phyloP scores from a whole-genome alignment of 2,797 vertebrate genomes.

The Limnodromus scolopaceus region DNA sequence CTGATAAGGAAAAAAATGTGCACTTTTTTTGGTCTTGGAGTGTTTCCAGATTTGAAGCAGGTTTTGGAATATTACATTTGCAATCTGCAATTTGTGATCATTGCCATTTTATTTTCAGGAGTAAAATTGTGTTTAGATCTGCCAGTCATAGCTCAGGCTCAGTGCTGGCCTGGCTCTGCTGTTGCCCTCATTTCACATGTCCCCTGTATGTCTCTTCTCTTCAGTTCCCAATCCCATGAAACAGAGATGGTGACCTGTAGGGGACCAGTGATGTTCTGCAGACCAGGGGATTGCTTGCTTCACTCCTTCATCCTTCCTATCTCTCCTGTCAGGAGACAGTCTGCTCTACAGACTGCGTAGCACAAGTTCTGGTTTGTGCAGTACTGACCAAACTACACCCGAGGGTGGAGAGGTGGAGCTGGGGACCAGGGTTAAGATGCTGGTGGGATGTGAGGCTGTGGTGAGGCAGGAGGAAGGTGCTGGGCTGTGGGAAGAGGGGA shows the following conservation, averaged over 20 bases:
- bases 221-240: background rate
- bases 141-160: background rate
- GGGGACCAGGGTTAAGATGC: background rate
- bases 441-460: background rate
- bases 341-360: background rate
- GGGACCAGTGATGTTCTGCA: rapidly evolving
- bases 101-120: background rate
- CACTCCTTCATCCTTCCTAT: rapidly evolving
- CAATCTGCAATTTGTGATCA: background rate
- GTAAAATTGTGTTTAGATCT: background rate
- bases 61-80: slow-evolving; percentile 13
- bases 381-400: rapidly evolving
- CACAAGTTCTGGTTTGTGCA: background rate
- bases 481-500: background rate
- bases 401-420: background rate
- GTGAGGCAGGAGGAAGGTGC: background rate
- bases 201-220: background rate
- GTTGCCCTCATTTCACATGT: background rate
- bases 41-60: background rate
- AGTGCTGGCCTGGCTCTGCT: background rate
- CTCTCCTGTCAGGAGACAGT: background rate
- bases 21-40: background rate
- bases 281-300: background rate
- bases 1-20: background rate
- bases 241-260: background rate